These are phyloP conservation scores for Caenorhabditis sp. DNA, from an alignment of 2,888 invertebrate genomes.

Conservation along the genomic window DNA sequence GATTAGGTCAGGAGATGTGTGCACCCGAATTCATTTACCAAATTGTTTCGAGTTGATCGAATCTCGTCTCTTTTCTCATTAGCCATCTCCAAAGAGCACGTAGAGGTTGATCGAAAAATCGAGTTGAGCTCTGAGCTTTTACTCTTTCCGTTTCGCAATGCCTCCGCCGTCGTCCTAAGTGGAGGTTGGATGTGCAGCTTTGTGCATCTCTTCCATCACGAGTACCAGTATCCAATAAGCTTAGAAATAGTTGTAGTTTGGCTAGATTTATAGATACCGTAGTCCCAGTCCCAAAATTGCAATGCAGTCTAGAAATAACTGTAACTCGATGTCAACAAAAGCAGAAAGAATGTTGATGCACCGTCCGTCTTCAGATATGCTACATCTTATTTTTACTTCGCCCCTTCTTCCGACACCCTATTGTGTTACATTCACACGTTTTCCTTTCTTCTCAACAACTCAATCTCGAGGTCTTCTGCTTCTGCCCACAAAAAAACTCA, in stretches of 20 bases:
- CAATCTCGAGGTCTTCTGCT: background rate
- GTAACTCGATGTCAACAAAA: no score
- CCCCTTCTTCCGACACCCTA: constrained; percentile 6
- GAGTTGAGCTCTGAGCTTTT: constrained; percentile 27
- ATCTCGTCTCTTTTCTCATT: constrained; percentile 12
- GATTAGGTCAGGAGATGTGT: constrained; percentile 6
- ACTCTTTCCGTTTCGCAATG: constrained; percentile 2
- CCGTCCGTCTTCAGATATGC: background rate
- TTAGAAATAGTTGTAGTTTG: no score
- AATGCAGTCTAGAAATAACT: no score
- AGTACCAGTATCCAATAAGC: background rate
- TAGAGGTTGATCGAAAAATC: constrained; percentile 15
- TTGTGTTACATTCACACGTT: constrained; percentile 28
- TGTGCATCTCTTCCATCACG: background rate
- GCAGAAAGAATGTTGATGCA: background rate
- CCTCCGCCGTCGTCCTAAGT: constrained; percentile 2
- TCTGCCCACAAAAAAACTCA: constrained; percentile 9
- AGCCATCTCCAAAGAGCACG: constrained; percentile 14
- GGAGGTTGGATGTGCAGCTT: background rate
- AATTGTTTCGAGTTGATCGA: constrained; percentile 17
- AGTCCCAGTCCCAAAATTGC: no score
- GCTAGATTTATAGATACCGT: no score
- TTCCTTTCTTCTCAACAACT: constrained; percentile 21
- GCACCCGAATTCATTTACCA: constrained; percentile 4
- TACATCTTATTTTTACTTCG: background rate